Percentiles rank a stretch among this genome's conserved stretches.
phyloP scores from a whole-genome alignment of 2,888 invertebrate genomes.

The Hydroisotoma schaefferi region DNA sequence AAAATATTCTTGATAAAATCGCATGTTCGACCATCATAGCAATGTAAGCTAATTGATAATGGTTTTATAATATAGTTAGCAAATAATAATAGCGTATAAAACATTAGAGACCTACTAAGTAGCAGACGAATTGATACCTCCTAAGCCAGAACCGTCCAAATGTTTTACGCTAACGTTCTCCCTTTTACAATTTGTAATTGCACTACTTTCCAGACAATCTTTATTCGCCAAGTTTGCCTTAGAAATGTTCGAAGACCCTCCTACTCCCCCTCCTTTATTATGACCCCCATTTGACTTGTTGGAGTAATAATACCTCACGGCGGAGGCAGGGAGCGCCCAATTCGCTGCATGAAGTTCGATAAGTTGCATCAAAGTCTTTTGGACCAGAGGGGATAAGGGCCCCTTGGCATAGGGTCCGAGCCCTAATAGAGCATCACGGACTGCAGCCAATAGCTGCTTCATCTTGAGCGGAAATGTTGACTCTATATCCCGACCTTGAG shows the following conservation, averaged over 20 bases:
- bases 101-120: too few species aligned
- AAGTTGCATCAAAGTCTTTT: slow-evolving; percentile 79
- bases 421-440: slow-evolving; percentile 78
- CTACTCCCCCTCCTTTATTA: not conserved
- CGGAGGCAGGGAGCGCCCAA: slow-evolving; percentile 86
- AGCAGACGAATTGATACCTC: too few species aligned
- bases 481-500: slow-evolving; percentile 83
- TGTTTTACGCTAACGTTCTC: too few species aligned
- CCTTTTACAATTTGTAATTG: too few species aligned
- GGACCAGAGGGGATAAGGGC: slow-evolving; percentile 63
- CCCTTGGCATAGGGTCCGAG: slow-evolving; percentile 39
- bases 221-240: too few species aligned
- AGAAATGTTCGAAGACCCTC: not conserved
- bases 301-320: slow-evolving; percentile 74
- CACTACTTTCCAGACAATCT: too few species aligned
- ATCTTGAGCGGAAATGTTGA: slow-evolving; percentile 74
- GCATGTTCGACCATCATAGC: too few species aligned
- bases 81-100: too few species aligned
- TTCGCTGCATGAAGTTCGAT: slow-evolving; percentile 86
- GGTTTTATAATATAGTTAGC: too few species aligned
- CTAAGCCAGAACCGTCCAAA: too few species aligned
- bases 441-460: slow-evolving; percentile 71
- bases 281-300: not conserved
- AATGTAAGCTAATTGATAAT: too few species aligned
- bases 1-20: too few species aligned